phyloP scores from a whole-genome alignment of 2,113 vertebrate species.

The Clarias gariepinus region DNA sequence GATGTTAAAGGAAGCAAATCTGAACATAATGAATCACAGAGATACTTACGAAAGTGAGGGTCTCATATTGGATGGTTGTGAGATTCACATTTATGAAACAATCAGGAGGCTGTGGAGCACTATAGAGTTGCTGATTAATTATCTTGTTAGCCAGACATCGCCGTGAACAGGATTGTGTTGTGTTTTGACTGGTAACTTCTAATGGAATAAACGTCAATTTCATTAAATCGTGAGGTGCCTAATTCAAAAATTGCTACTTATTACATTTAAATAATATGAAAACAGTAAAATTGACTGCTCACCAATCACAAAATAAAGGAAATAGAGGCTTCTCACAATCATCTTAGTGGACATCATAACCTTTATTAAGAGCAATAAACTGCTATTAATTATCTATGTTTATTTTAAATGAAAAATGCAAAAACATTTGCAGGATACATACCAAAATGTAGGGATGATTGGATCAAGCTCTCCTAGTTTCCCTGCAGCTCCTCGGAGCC shows the following conservation, averaged over 20 bases:
- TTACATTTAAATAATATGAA: not conserved
- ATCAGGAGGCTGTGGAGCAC: conserved; percentile 63
- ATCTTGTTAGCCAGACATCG: conserved; percentile 66
- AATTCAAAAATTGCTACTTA: not conserved
- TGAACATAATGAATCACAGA: not conserved
- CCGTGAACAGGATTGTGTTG: conserved; percentile 52
- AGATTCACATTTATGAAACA: conserved; percentile 57
- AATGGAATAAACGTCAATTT: not conserved
- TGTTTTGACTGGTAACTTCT: not conserved
- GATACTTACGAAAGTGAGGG: conserved; percentile 68
- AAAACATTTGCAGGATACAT: conserved; percentile 7
- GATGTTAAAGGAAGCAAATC: not conserved
- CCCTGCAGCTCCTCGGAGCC: not conserved
- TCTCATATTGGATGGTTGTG: conserved; percentile 63
- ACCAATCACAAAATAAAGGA: conserved; percentile 13
- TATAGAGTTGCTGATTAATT: conserved; percentile 35
- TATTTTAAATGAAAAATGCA: not conserved
- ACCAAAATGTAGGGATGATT: not conserved
- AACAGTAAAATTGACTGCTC: conserved; percentile 5
- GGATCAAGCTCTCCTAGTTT: not conserved
- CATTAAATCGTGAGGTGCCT: not conserved
- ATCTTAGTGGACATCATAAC: not conserved
- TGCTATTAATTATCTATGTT: not conserved
- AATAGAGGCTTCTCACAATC: not conserved
- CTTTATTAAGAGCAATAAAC: not conserved